Percentiles rank a stretch among this genome's conserved stretches.
These are phyloP conservation scores for Naso thynnoides DNA, from an alignment of 2,797 vertebrate species.

Conservation along the genomic window DNA sequence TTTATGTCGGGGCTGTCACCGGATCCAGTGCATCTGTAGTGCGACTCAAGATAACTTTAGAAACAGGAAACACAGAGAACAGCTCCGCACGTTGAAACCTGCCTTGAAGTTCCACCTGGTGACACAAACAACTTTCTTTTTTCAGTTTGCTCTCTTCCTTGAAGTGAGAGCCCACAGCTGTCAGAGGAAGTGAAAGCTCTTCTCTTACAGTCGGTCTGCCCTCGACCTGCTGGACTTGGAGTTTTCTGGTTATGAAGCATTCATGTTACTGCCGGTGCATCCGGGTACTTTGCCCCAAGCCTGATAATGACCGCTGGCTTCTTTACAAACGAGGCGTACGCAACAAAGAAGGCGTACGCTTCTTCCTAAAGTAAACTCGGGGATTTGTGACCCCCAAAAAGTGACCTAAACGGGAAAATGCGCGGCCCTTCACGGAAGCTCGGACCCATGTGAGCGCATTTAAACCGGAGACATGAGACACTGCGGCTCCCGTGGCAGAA, in stretches of 20 bases:
- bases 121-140: rapidly evolving
- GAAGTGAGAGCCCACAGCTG: rapidly evolving
- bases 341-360: no score
- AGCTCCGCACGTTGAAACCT: neutral
- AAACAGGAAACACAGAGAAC: conserved; percentile 39
- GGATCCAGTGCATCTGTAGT: conserved; percentile 50
- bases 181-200: conserved; percentile 34
- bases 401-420: no score
- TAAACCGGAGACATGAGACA: no score
- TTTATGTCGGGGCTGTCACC: conserved; percentile 56
- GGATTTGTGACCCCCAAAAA: no score
- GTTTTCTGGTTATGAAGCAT: conserved; percentile 3
- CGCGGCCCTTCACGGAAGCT: no score
- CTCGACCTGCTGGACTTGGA: rapidly evolving
- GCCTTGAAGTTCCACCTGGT: neutral
- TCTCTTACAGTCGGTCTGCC: neutral
- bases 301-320: no score
- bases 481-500: no score
- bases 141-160: neutral
- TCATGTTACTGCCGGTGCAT: conserved; percentile 24
- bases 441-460: no score
- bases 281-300: no score
- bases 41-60: conserved; percentile 12
- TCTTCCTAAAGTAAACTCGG: no score
- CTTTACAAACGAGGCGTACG: no score